Conservation (phyloP, 2,888 invertebrate genomes). For the Mayetiola destructor region DNA sequence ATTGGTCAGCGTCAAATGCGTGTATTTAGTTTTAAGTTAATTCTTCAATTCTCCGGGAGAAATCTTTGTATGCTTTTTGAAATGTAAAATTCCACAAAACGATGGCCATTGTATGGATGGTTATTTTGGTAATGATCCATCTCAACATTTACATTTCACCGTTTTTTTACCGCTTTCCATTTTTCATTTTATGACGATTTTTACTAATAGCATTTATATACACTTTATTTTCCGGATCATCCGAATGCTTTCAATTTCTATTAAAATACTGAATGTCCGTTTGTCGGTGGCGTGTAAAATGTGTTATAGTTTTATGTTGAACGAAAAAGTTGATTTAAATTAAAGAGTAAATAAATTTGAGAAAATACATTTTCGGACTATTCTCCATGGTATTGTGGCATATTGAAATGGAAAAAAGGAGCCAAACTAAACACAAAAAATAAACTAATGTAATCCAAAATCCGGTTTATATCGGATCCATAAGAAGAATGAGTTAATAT, state of each 20-base stretch:
- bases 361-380: background rate
- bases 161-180: too few relatives aligned
- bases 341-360: background rate
- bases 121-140: too few relatives aligned
- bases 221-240: background rate
- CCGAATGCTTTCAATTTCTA: background rate
- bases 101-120: too few relatives aligned
- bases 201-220: background rate
- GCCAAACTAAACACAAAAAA: background rate
- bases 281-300: background rate
- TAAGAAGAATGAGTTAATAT: background rate
- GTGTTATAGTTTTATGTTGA: background rate
- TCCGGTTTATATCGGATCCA: too few relatives aligned
- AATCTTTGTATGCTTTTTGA: too few relatives aligned
- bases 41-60: too few relatives aligned
- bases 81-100: too few relatives aligned
- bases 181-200: slow-evolving; percentile 12
- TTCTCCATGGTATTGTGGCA: slow-evolving; percentile 7
- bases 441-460: slow-evolving; percentile 5
- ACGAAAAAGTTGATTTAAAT: background rate
- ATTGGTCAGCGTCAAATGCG: too few relatives aligned
- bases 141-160: too few relatives aligned
- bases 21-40: too few relatives aligned
- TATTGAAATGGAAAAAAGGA: too few relatives aligned
- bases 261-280: background rate